A percentile compares a stretch with the other conserved stretches of the same genome.
Evolutionary conservation across 1,140 invertebrate genomes (phyloP).

Genomic region (Dermatophagoides farinae): DNA sequence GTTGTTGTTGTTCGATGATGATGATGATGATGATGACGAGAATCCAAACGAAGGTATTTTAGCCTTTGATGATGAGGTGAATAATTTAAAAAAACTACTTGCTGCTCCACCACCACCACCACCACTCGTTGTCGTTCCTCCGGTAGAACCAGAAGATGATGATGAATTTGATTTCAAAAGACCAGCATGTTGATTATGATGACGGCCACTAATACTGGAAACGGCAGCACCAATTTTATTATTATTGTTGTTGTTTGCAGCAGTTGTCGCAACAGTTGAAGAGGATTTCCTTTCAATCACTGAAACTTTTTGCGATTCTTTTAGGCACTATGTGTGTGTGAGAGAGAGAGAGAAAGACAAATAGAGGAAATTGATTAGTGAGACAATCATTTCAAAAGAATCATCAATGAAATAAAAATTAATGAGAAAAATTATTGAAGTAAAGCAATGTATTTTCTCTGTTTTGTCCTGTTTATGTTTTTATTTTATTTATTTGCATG

Average conservation of each 20-base stretch:
- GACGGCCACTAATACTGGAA: neutral
- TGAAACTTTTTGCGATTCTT: conserved; percentile 7
- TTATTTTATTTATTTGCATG: too few relatives aligned
- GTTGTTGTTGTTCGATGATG: neutral
- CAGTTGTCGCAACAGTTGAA: neutral
- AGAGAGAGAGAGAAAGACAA: neutral
- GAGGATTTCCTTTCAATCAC: conserved; percentile 3
- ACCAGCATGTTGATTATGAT: neutral
- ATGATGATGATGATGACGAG: neutral
- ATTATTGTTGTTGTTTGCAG: neutral
- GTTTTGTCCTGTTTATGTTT: too few relatives aligned
- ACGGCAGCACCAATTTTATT: neutral
- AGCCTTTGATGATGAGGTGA: neutral
- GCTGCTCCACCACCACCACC: neutral
- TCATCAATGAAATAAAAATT: neutral
- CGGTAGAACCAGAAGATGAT: neutral
- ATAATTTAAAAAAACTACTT: neutral
- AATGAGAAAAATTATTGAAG: neutral
- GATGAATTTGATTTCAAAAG: too few relatives aligned
- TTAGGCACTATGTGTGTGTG: conserved; percentile 1
- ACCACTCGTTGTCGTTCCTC: neutral
- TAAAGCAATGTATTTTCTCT: too few relatives aligned
- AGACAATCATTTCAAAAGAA: neutral
- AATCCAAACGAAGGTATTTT: neutral
- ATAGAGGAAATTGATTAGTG: neutral